Conservation (phyloP, 2,113 vertebrate species). For the Myiozetetes cayanensis region DNA sequence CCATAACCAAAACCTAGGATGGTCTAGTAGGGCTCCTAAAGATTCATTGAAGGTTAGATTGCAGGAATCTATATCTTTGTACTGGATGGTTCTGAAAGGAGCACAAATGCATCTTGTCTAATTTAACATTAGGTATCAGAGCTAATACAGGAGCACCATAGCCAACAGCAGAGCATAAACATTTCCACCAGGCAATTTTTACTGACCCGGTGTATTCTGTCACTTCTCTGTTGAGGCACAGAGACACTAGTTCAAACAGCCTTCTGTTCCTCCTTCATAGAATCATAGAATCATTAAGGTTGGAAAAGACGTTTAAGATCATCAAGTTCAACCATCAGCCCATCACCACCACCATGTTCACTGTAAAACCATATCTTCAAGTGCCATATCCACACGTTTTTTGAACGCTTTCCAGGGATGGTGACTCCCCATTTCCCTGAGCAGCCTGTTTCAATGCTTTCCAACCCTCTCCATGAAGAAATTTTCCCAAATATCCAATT, state of each 20-base stretch:
- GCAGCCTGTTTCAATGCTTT: neutral
- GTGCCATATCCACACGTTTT: neutral
- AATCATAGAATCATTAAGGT: neutral
- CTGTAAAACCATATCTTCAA: neutral
- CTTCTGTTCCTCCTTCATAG: neutral
- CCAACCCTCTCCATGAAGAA: neutral
- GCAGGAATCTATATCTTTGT: neutral
- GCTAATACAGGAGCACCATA: neutral
- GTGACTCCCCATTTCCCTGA: neutral
- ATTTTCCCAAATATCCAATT: neutral
- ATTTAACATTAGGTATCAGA: neutral
- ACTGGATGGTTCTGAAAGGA: neutral
- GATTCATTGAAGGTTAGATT: neutral
- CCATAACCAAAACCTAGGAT: neutral
- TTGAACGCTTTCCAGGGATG: neutral
- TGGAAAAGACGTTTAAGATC: neutral
- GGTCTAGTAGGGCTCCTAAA: neutral
- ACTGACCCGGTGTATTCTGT: neutral
- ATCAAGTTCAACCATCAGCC: neutral
- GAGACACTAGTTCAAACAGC: neutral
- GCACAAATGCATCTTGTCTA: neutral
- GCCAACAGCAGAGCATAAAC: neutral
- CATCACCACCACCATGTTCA: neutral
- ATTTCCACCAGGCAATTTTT: neutral
- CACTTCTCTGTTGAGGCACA: neutral